Conservation (phyloP, 1,140 invertebrate species). For the Pogonognathellus flavescens region DNA sequence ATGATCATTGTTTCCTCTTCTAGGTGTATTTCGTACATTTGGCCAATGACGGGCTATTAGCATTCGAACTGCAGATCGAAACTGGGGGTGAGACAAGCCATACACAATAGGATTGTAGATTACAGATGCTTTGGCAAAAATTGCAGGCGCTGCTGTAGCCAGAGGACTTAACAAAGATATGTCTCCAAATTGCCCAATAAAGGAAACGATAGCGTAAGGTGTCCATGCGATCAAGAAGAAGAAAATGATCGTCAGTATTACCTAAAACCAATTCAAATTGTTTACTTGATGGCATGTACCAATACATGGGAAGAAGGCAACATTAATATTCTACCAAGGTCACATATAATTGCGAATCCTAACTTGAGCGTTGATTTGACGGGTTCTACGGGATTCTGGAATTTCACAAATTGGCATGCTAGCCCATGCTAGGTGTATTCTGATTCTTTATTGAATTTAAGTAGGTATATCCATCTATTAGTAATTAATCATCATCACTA, state of each 20-base stretch:
- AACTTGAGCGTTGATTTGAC: too few relatives aligned
- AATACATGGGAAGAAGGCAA: too few relatives aligned
- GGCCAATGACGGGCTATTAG: slow-evolving; percentile 32
- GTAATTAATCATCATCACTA: too few relatives aligned
- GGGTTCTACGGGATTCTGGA: too few relatives aligned
- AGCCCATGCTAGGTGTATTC: too few relatives aligned
- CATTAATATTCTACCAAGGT: too few relatives aligned
- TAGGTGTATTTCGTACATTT: not conserved
- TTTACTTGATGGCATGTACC: too few relatives aligned
- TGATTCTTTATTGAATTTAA: too few relatives aligned
- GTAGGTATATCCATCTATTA: too few relatives aligned
- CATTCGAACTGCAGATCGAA: slow-evolving; percentile 67
- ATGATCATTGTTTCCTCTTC: too few relatives aligned
- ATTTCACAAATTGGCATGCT: too few relatives aligned
- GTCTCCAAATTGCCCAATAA: slow-evolving; percentile 73
- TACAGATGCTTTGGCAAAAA: slow-evolving; percentile 72
- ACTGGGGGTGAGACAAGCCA: slow-evolving; percentile 71
- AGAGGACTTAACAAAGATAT: slow-evolving; percentile 68
- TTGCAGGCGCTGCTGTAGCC: slow-evolving; percentile 70
- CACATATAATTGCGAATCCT: too few relatives aligned
- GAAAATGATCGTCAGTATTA: slow-evolving; percentile 72
- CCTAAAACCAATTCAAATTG: slow-evolving; percentile 64
- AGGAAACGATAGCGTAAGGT: slow-evolving; percentile 73
- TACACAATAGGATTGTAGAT: slow-evolving; percentile 73
- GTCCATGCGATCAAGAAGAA: slow-evolving; percentile 73